Percentiles rank a stretch among this genome's conserved stretches.
Conservation (phyloP, 2,113 vertebrate genomes). For the Leptocoma aspasia region DNA sequence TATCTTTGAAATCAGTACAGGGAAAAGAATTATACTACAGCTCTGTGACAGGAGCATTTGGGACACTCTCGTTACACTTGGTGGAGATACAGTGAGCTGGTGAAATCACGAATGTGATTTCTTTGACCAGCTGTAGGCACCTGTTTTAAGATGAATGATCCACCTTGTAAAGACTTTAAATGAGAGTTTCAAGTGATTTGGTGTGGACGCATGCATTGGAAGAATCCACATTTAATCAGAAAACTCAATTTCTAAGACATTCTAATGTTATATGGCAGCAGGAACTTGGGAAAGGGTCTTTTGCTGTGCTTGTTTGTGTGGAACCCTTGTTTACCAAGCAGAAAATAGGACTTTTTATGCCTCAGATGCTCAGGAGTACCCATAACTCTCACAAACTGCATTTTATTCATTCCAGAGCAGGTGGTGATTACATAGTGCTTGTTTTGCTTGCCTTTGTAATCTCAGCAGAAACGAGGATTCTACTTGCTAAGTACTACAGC, state of each 20-base stretch:
- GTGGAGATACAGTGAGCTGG: fast-evolving
- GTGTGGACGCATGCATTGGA: background rate
- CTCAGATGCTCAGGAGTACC: background rate
- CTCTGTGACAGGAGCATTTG: background rate
- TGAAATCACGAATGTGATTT: background rate
- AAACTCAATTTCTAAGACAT: background rate
- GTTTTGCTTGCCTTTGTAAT: background rate
- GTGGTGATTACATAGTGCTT: background rate
- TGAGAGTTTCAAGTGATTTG: background rate
- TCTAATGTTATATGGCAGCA: background rate
- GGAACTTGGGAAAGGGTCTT: background rate
- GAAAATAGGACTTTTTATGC: background rate
- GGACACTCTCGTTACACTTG: background rate
- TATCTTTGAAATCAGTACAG: background rate
- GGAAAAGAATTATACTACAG: background rate
- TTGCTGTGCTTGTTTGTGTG: background rate
- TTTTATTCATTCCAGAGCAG: background rate
- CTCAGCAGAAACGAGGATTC: background rate
- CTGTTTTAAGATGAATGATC: background rate
- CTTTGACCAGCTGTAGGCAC: background rate
- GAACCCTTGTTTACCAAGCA: background rate
- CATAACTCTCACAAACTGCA: background rate
- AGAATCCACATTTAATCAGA: background rate
- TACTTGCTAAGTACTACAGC: background rate
- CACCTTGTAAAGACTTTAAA: background rate